phyloP scores from a whole-genome alignment of 2,888 invertebrate species.

The Hartigia nigra region DNA sequence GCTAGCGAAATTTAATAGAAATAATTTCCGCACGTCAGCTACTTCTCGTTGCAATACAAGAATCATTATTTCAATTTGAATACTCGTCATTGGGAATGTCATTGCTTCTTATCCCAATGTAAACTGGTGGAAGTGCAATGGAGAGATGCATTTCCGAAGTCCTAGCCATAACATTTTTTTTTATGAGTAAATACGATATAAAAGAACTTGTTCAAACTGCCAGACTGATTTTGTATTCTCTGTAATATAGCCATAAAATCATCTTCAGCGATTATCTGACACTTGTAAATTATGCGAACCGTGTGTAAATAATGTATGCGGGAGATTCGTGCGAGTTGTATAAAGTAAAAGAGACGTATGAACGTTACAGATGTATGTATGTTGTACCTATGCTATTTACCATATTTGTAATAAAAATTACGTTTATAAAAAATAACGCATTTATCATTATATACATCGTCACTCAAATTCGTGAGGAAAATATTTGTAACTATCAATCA shows the following conservation, averaged over 20 bases:
- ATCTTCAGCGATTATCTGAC: slow-evolving; percentile 35
- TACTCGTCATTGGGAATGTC: slow-evolving; percentile 20
- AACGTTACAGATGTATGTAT: slow-evolving; percentile 38
- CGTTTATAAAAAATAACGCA: slow-evolving; percentile 34
- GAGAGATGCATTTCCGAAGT: slow-evolving; percentile 22
- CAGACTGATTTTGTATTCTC: slow-evolving; percentile 58
- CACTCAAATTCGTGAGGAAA: neutral
- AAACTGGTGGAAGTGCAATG: neutral
- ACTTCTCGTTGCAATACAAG: neutral
- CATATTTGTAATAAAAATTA: slow-evolving; percentile 60
- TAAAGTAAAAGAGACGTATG: slow-evolving; percentile 40
- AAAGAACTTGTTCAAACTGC: slow-evolving; percentile 38
- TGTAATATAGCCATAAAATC: slow-evolving; percentile 47
- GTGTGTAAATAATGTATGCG: slow-evolving; percentile 54
- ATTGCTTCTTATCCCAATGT: neutral
- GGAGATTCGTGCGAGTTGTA: slow-evolving; percentile 37
- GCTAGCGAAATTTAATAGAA: neutral
- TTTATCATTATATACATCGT: slow-evolving; percentile 11
- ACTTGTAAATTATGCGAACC: slow-evolving; percentile 55
- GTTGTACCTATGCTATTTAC: slow-evolving; percentile 48
- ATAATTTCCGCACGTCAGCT: neutral
- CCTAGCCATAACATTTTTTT: slow-evolving; percentile 38
- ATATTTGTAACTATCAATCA: no score
- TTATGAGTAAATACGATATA: slow-evolving; percentile 23
- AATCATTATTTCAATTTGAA: slow-evolving; percentile 7